phyloP scores from a whole-genome alignment of 1,140 invertebrate species.

The Nebria ingens region DNA sequence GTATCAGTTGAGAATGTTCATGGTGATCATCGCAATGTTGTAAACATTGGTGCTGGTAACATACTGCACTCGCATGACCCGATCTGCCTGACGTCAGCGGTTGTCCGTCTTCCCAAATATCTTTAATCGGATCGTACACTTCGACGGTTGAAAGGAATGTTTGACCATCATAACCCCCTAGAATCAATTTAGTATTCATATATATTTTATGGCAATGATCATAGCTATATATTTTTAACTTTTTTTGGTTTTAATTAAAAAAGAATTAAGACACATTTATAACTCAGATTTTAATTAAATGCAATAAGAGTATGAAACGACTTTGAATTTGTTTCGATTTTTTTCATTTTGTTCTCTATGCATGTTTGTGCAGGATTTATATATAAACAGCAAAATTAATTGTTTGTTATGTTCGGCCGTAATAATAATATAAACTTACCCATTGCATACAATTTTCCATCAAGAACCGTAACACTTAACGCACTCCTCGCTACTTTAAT shows the following conservation, averaged over 20 bases:
- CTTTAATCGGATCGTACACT: slow-evolving; percentile 67
- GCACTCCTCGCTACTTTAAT: slow-evolving; percentile 66
- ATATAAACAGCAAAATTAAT: neutral
- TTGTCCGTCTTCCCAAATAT: slow-evolving; percentile 65
- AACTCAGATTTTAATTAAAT: too few species aligned
- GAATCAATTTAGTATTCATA: too few species aligned
- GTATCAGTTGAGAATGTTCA: slow-evolving; percentile 1
- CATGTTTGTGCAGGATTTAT: too few species aligned
- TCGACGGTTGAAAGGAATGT: slow-evolving; percentile 73
- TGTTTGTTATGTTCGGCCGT: neutral
- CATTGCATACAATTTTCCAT: slow-evolving; percentile 75
- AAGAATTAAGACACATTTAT: too few species aligned
- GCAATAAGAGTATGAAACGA: too few species aligned
- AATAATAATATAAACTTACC: slow-evolving; percentile 38
- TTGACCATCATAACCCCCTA: slow-evolving; percentile 79
- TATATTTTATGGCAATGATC: too few species aligned
- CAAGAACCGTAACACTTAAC: slow-evolving; percentile 68
- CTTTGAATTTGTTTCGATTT: too few species aligned
- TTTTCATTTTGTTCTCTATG: too few species aligned
- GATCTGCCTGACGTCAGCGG: slow-evolving; percentile 76
- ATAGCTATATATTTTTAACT: too few species aligned
- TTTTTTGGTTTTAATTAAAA: too few species aligned
- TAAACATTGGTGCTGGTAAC: slow-evolving; percentile 54
- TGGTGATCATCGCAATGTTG: slow-evolving; percentile 41
- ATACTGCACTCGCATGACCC: slow-evolving; percentile 81